Evolutionary conservation across 2,888 invertebrate species (phyloP).

Genomic region (Zelleria hepariella): DNA sequence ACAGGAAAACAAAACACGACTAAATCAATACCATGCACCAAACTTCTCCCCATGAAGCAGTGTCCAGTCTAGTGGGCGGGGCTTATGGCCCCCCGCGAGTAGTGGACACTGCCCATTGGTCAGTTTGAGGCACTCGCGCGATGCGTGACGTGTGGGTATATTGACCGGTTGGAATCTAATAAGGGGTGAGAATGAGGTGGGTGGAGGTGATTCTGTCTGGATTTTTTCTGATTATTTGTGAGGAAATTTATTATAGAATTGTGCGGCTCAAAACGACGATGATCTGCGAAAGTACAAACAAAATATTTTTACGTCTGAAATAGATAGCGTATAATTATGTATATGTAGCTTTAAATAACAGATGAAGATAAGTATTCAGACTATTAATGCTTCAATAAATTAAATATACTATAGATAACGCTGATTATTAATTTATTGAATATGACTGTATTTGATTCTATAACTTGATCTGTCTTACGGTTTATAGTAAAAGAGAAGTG

Average conservation of each 20-base stretch:
- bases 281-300: too few relatives aligned
- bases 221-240: not conserved
- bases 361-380: too few relatives aligned
- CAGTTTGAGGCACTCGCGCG: constrained; percentile 16
- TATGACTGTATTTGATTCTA: too few relatives aligned
- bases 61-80: constrained; percentile 4
- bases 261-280: too few relatives aligned
- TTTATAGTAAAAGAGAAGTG: too few relatives aligned
- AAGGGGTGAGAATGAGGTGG: not conserved
- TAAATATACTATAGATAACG: too few relatives aligned
- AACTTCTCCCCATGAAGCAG: not conserved
- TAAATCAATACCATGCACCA: not conserved
- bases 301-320: too few relatives aligned
- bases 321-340: too few relatives aligned
- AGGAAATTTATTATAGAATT: not conserved
- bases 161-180: constrained; percentile 6
- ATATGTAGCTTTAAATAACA: too few relatives aligned
- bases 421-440: too few relatives aligned
- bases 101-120: constrained; percentile 40
- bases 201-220: not conserved
- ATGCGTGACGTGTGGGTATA: not conserved
- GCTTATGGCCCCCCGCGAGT: not conserved
- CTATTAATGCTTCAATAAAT: too few relatives aligned
- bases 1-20: not conserved
- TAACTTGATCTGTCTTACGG: too few relatives aligned